Conservation (phyloP, 2,888 invertebrate genomes). For the Chrysotoxum bicinctum region DNA sequence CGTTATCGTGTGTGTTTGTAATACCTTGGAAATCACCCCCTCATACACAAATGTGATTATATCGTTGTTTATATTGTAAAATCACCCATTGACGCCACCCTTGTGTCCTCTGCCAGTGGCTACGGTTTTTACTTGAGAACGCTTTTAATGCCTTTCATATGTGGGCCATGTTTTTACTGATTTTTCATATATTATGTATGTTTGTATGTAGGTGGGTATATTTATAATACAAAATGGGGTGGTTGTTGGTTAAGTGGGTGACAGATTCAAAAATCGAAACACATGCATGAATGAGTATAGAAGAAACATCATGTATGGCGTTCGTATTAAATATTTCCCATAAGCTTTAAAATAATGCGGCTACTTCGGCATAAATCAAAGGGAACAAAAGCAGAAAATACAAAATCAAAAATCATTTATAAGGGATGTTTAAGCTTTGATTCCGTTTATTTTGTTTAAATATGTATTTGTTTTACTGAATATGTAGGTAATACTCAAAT, state of each 20-base stretch:
- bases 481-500: too few relatives aligned
- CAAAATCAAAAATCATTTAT: not conserved
- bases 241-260: constrained; percentile 31
- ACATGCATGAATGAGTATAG: constrained; percentile 3
- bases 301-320: not conserved
- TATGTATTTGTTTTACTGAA: too few relatives aligned
- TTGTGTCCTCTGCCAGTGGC: constrained; percentile 65
- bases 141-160: constrained; percentile 67
- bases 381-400: not conserved
- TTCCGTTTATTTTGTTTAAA: not conserved
- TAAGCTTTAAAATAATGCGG: constrained; percentile 8
- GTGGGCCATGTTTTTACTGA: constrained; percentile 68
- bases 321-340: constrained; percentile 7
- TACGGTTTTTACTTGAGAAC: constrained; percentile 44
- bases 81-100: constrained; percentile 70
- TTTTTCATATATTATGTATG: constrained; percentile 44
- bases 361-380: constrained; percentile 11
- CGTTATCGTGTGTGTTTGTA: constrained; percentile 68
- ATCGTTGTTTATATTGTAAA: constrained; percentile 72
- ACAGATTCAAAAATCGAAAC: constrained; percentile 1
- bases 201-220: not conserved
- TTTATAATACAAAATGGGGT: constrained; percentile 8
- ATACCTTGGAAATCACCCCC: constrained; percentile 52
- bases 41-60: constrained; percentile 67
- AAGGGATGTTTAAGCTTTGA: not conserved